phyloP scores from a whole-genome alignment of 1,140 invertebrate species.

The Cherax destructor region DNA sequence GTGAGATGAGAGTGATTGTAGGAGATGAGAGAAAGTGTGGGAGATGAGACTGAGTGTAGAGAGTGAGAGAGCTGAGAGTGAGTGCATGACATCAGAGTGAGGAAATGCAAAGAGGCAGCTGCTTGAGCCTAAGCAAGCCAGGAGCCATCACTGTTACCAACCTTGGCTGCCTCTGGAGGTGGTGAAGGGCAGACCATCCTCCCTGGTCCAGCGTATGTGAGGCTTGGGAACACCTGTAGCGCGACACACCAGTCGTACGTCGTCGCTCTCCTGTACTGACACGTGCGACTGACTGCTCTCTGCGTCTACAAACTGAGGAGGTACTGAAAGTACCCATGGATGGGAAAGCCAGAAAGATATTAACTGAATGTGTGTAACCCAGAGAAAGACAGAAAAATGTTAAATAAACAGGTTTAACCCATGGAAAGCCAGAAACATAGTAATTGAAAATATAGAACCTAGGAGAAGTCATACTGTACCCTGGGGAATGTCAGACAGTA shows the following conservation, averaged over 20 bases:
- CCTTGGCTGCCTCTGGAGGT: constrained; percentile 74
- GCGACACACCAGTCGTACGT: constrained; percentile 89
- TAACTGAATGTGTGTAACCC: background rate
- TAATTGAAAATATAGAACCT: no score
- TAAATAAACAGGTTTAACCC: no score
- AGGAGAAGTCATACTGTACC: no score
- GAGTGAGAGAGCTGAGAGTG: no score
- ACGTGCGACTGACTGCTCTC: constrained; percentile 90
- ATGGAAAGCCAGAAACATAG: no score
- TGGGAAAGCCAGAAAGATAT: constrained; percentile 24
- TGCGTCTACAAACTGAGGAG: constrained; percentile 91
- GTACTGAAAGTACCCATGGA: constrained; percentile 74
- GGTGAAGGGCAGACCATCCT: constrained; percentile 89
- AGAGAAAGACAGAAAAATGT: no score
- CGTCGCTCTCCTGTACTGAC: constrained; percentile 93
- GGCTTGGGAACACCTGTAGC: constrained; percentile 88
- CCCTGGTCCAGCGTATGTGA: constrained; percentile 89
- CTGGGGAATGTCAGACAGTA: no score
- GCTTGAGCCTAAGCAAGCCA: no score
- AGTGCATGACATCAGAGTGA: no score
- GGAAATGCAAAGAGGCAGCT: background rate
- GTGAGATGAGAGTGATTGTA: no score
- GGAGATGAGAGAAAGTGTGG: no score
- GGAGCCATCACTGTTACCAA: background rate
- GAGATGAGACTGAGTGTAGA: no score